These are phyloP conservation scores for Agriotes lineatus DNA, from an alignment of 2,888 invertebrate genomes.

Conservation along the genomic window DNA sequence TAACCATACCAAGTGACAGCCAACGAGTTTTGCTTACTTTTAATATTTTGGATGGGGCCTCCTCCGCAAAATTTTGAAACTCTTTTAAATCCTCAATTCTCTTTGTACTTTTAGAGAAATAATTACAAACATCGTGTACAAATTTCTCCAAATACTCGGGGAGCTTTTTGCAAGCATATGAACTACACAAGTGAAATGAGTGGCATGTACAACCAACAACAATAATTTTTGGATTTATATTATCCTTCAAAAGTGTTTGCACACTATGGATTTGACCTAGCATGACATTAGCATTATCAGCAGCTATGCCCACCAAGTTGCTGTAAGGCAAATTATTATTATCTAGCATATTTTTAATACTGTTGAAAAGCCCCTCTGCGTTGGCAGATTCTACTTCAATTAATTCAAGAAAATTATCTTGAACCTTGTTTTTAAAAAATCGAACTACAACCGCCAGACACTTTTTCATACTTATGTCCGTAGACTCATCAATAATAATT, in stretches of 20 bases:
- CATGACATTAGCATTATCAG: constrained; percentile 30
- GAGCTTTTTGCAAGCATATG: constrained; percentile 10
- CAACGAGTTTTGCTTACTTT: constrained; percentile 1
- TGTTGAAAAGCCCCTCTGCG: not conserved
- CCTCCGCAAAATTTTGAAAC: not conserved
- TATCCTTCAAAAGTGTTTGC: constrained; percentile 20
- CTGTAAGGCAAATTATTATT: not conserved
- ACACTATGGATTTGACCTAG: constrained; percentile 39
- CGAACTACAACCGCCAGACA: constrained; percentile 41
- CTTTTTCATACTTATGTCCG: constrained; percentile 46
- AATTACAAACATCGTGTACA: not conserved
- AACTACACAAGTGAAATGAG: constrained; percentile 24
- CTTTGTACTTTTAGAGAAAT: constrained; percentile 13
- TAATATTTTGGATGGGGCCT: constrained; percentile 15
- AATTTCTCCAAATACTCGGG: constrained; percentile 6
- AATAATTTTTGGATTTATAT: constrained; percentile 33
- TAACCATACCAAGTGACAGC: constrained; percentile 4
- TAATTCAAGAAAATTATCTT: not conserved
- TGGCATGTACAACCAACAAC: constrained; percentile 39
- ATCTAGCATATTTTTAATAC: not conserved
- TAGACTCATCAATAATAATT: constrained; percentile 52
- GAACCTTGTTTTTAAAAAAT: constrained; percentile 38
- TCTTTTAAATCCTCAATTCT: not conserved
- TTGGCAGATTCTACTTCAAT: not conserved
- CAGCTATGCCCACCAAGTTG: not conserved